These are phyloP conservation scores for Coturnix japonica DNA, from an alignment of 2,113 vertebrate genomes.

Conservation along the genomic window DNA sequence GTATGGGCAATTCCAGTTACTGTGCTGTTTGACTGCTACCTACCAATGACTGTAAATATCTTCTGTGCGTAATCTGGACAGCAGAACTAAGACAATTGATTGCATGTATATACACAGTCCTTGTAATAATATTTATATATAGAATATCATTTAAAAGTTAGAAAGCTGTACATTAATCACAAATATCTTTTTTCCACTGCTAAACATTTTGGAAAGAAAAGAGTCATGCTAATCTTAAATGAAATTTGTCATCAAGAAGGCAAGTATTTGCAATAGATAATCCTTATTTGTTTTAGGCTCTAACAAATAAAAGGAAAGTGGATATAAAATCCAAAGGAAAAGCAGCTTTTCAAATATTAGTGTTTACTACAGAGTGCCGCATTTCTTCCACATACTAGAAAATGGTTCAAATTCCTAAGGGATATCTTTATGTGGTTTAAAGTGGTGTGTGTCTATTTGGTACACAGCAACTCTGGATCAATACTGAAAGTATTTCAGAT, in stretches of 20 bases:
- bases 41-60: background rate
- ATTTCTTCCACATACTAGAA: constrained; percentile 72
- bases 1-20: background rate
- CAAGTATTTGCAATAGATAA: constrained; percentile 25
- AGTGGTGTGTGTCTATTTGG: constrained; percentile 68
- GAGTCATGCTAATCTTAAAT: background rate
- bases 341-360: constrained; percentile 53
- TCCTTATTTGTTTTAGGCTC: constrained; percentile 12
- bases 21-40: background rate
- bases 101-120: background rate
- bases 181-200: background rate
- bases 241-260: constrained; percentile 19
- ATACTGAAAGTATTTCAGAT: constrained; percentile 75
- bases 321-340: constrained; percentile 50
- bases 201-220: constrained; percentile 3
- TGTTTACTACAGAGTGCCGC: constrained; percentile 61
- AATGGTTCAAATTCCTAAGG: constrained; percentile 73
- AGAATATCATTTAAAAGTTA: background rate
- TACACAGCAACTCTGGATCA: constrained; percentile 70
- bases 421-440: constrained; percentile 74
- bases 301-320: constrained; percentile 40
- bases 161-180: background rate
- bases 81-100: background rate
- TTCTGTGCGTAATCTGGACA: background rate
- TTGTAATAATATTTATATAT: background rate